Percentiles rank a stretch among this genome's conserved stretches.
These are phyloP conservation scores for Cyrtonyx montezumae DNA, from an alignment of 2,113 vertebrate genomes.

Conservation along the genomic window DNA sequence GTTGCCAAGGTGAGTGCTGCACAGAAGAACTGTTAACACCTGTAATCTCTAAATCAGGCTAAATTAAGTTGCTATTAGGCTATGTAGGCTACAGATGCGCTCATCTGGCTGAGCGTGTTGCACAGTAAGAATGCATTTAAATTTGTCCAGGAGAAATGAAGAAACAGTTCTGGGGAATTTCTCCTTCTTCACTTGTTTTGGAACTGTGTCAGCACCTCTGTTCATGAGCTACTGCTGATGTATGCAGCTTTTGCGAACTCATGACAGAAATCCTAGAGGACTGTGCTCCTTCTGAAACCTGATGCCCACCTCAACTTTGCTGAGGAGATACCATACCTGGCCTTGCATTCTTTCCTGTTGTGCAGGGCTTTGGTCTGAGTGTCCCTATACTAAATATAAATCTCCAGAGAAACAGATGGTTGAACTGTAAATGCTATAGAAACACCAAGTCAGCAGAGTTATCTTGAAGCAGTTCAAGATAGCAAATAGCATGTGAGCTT, in stretches of 20 bases:
- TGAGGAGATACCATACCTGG: not conserved
- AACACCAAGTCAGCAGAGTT: fast-evolving
- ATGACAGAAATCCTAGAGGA: too few relatives aligned
- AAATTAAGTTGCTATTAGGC: fast-evolving
- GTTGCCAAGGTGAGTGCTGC: fast-evolving
- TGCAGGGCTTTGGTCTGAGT: fast-evolving
- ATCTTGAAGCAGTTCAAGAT: not conserved
- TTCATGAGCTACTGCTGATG: not conserved
- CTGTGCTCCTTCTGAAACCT: not conserved
- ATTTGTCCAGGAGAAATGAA: not conserved
- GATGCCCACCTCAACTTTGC: not conserved
- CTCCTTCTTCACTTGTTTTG: not conserved
- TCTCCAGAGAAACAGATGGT: fast-evolving
- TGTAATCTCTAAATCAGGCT: not conserved
- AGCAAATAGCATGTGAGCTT: fast-evolving
- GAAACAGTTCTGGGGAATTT: not conserved
- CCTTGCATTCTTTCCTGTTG: not conserved
- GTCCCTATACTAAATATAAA: fast-evolving
- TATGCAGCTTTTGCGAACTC: too few relatives aligned
- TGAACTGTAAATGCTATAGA: fast-evolving
- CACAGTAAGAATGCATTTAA: fast-evolving
- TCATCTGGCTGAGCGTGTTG: not conserved
- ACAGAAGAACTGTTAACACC: fast-evolving
- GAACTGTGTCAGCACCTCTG: not conserved
- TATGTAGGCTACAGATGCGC: not conserved